Base-by-base conservation (phyloP, 30 jellyfish, hydroid and myxozoan genomes). In the Aurelia coerulea region DNA sequence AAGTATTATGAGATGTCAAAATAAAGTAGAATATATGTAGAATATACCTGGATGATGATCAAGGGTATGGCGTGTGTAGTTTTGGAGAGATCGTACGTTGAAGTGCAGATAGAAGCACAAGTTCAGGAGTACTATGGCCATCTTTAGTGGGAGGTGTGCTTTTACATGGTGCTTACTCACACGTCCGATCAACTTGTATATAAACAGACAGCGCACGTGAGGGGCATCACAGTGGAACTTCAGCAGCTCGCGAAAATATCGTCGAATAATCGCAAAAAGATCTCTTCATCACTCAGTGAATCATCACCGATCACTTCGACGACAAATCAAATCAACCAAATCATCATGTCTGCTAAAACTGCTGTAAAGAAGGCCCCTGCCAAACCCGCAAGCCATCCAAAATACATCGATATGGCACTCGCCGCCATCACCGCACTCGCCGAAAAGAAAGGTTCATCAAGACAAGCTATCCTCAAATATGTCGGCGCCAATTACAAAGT, bases 381-480 rank as follows among this genome's bases (percentile, higher is more conserved):
- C 67, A 83, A 76, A 54, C 80, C 80, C 1, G 76, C 89, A 69
- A 15, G 70, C n/a, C 98, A 91, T 73, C 98, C 98, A 46, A 86
- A 82, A 23, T 91, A 78, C 88, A 67, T 73, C 76, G 98, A 84
- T 68, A 91, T 91, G 98, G 86, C 86, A 70, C 53, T 14, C 17
- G 96, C 95, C 5, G 98, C 98, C 5, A 76, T 91, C 62, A 49
- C 90, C 1, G 84, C 70, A n/a, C 91, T 91, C 58, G 86, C 86
- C 52, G 91, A 91, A 53, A 53, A 95, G 35, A 84, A 71, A 53
- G 98, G 98, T 18, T 80, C 94, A 5, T 90, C 97, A 14, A 31
- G 94, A 82, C 97, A 90, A 66, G 91, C 92, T 29, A 90, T 90
- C 79, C 33, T 60, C 34, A 90, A 90, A 77, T 90, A 90, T 94